phyloP scores from a whole-genome alignment of 2,113 vertebrate genomes.

The Tupaia chinensis region DNA sequence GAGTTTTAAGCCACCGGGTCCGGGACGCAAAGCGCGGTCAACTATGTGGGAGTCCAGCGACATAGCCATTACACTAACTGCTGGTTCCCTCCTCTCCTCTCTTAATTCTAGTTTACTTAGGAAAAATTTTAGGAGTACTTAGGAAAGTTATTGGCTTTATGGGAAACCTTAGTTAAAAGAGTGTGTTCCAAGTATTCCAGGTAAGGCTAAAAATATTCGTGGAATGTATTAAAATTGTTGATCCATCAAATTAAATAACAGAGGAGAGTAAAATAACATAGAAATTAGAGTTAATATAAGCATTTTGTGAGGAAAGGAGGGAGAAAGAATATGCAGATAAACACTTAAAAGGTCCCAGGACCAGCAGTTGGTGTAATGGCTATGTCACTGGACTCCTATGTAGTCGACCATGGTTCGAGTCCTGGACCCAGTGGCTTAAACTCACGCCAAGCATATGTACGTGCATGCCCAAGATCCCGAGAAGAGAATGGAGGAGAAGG shows the following conservation, averaged over 20 bases:
- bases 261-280: neutral
- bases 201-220: constrained; percentile 13
- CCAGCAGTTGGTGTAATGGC: too few relatives aligned
- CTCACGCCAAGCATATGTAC: too few relatives aligned
- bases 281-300: neutral
- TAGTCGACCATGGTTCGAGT: too few relatives aligned
- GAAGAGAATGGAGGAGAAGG: too few relatives aligned
- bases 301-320: constrained; percentile 1
- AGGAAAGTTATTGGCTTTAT: neutral
- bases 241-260: constrained; percentile 1
- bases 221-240: neutral
- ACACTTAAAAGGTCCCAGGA: neutral
- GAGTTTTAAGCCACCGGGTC: too few relatives aligned
- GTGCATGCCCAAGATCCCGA: too few relatives aligned
- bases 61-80: too few relatives aligned
- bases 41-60: too few relatives aligned
- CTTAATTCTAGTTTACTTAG: neutral
- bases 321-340: neutral
- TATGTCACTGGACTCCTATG: too few relatives aligned
- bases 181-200: neutral
- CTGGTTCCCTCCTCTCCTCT: neutral
- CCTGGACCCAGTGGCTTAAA: too few relatives aligned
- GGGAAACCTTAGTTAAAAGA: neutral
- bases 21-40: too few relatives aligned
- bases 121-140: neutral